Evolutionary conservation across 2,797 vertebrate genomes (phyloP), one percentile per base, ranked within the genome.

Genomic region (Holocentrus rufus): DNA sequence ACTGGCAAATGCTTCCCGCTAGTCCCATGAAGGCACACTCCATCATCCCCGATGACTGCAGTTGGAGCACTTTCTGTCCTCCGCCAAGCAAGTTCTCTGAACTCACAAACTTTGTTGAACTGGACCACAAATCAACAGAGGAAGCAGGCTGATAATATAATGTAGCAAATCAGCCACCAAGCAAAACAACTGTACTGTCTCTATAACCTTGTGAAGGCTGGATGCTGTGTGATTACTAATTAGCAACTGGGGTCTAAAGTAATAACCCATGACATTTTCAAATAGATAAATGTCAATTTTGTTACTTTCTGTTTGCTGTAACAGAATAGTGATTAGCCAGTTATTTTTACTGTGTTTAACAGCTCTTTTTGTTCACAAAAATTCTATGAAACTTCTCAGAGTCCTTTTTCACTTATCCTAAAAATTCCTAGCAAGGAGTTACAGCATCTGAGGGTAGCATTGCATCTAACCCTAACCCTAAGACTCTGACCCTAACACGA

Each of bases 1-100:
- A 88, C 84, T 81, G 85, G 84, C 75, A 87, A 88, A 91, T 86
- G 87, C 73, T 83, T 80, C 90, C 88, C 75, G 65, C 81, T 83
- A 72, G 82, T 82, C 73, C 80, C 77, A 84, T 85, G 85, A 89
- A 90, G 74, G 74, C 63, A 30, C 64, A 76, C 77, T 91, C 80
- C 77, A 86, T 92, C 86, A 89, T 85, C 69, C 66, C 62, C 72
- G 77, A 85, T 82, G 83, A 85, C 82, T 86, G 66, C 75, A 74
- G 79, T 81, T 76, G 34, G 67, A 89, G 72, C 55, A 72, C 70
- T 90, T 81, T 76, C 69, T 78, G 67, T 83, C 79, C 66, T 79
- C 53, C 57, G 70, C 76, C 63, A 59, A 74, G 69, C 65, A 75
- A 78, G 20, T 74, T 82, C 62, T 77, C 72, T 36, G 14, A 65